Evolutionary conservation across 2,888 invertebrate species (phyloP), one percentile per base, ranked within the genome.

Genomic region (Seira musarum): DNA sequence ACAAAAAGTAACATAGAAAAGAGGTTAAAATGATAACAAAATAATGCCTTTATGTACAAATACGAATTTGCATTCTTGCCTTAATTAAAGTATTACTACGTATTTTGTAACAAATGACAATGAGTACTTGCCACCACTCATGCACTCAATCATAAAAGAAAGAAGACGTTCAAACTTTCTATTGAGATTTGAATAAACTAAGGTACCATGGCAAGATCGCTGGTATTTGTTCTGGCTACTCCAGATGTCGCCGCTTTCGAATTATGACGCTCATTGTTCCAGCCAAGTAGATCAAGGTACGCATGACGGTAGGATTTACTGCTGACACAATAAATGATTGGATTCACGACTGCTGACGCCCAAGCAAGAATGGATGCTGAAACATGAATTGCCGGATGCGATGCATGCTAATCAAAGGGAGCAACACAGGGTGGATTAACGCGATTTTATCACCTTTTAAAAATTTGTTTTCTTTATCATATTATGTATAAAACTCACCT

Each of bases 321-420:
- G 85, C 95, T 95, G 6, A 94, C 94, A 2, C 96, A 96, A 89
- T 97, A 97, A 84, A 96, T 95, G 82, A 96, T 91, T 0, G 96
- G 96, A 89, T 97, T 97, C 85, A 96, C 91, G 69, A 96, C 96
- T 80, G 95, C 94, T 0, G 96, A 96, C 0, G 95, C 94, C 95
- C 96, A 97, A 0, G 96, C 95, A 83, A 96, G 90, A 70, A 96
- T 92, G 0, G 96, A 96, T 0, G 95, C 94, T 74, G 95, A 90
- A 82, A 96, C 93, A 88, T 96, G 96, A 0, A 95, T 89, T 89
- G 92, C 92, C 2, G 96, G 95, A 87, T 91, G 92, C 22, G 83
- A 85, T 6, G 87, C 85, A 88, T 88, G 86, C 15, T 81, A 84
- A 25, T 25, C 61, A 63, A 40, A 35, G 40, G 53, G 19, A 25